Base-by-base conservation (phyloP, 2,888 invertebrate species). In the Eupithecia abbreviata region DNA sequence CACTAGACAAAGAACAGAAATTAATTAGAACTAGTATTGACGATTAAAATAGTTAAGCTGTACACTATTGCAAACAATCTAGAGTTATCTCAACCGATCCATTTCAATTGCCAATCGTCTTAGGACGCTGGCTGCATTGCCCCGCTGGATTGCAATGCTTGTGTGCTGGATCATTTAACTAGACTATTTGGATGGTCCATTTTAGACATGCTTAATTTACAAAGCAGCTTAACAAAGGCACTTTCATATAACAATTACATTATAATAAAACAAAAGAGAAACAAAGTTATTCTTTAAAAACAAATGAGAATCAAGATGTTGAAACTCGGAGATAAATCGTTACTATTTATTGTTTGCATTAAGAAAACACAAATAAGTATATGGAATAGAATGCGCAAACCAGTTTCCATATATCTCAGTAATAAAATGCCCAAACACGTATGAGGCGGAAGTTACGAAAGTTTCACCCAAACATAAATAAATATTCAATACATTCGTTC, bases 401-500 rank as follows among this genome's bases (percentile, higher is more conserved):
- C 76, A 77, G 81, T 82, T 78, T 77, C 78, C 78, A 81, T 84
- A 81, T 80, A 77, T 81, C 78, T 82, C 83, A 79, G 80, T 87
- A 86, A 86, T 87, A 81, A 84, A 83, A 86, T 87, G 85, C 79
- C 84, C 87, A 84, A 88, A 87, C 88, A 88, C 84, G 86, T 79
- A 79, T 70, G 73, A 83, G 77, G 71, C 88, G 88, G 89, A 90
- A 90, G 85, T 88, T 87, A 88, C 86, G 85, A 88, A 89, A 89
- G 86, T 89, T 85, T 85, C 84, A 82, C 81, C 87, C 82, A 81
- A 84, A 84, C 80, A 89, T 90, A 88, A 89, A 88, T 90, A 89
- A 89, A 90, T 90, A 91, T 91, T 88, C 88, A 90, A 85, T 88
- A 85, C 85, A 87, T 85, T 83, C 80, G 83, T 87, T 84, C 84